phyloP scores from a whole-genome alignment of 2,888 invertebrate species.

The Drosophila paracracens region DNA sequence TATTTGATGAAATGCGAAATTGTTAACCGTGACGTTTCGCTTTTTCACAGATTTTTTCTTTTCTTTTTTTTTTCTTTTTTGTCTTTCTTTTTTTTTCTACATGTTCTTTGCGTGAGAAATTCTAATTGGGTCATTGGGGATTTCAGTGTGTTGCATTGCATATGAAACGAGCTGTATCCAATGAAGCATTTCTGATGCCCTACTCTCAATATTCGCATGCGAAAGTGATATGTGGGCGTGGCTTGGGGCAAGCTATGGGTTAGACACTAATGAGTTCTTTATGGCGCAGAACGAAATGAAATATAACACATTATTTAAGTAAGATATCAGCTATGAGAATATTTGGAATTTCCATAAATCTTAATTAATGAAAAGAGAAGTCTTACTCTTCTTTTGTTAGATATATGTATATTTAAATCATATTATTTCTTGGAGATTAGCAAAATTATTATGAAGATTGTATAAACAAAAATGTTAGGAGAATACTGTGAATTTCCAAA shows the following conservation, averaged over 20 bases:
- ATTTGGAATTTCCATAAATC: neutral
- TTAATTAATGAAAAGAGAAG: neutral
- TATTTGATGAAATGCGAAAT: constrained; percentile 71
- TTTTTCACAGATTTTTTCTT: constrained; percentile 53
- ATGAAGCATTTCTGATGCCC: constrained; percentile 70
- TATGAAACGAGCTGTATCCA: constrained; percentile 45
- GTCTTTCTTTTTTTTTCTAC: constrained; percentile 12
- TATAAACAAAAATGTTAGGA: neutral
- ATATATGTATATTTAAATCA: neutral
- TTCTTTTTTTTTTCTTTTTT: constrained; percentile 2
- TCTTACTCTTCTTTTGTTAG: neutral
- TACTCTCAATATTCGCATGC: constrained; percentile 55
- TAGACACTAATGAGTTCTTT: constrained; percentile 2
- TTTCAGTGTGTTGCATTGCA: constrained; percentile 44
- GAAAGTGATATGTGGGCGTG: constrained; percentile 49
- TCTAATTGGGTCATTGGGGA: constrained; percentile 74
- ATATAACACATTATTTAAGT: neutral
- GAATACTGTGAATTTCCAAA: neutral
- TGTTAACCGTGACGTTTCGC: constrained; percentile 74
- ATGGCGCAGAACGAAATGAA: neutral
- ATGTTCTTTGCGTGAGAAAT: constrained; percentile 75
- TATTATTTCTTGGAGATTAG: neutral
- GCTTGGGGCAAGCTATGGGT: neutral
- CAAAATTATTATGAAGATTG: neutral
- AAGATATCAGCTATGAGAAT: neutral